Evolutionary conservation across 2,888 invertebrate species (phyloP).

Genomic region (Caenorhabditis angaria): DNA sequence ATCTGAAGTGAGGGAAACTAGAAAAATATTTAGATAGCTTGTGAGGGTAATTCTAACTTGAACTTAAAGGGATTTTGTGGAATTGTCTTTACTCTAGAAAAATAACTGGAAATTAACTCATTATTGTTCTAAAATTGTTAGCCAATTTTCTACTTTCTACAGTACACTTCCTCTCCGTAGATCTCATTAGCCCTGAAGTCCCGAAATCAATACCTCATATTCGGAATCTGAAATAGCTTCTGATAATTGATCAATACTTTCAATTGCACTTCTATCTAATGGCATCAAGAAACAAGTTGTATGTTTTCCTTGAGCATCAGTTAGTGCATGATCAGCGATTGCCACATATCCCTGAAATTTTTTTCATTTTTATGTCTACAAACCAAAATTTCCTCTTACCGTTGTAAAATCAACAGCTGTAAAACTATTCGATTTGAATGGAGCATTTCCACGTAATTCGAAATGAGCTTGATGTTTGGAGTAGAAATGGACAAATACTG

Average conservation of each 20-base stretch:
- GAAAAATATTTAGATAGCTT: too few species aligned
- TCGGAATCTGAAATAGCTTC: conserved; percentile 62
- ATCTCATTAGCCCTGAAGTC: too few species aligned
- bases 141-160: too few species aligned
- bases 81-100: too few species aligned
- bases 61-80: too few species aligned
- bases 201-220: too few species aligned
- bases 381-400: conserved; percentile 34
- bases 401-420: conserved; percentile 69
- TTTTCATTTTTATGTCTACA: too few species aligned
- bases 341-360: conserved; percentile 59
- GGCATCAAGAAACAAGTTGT: conserved; percentile 68
- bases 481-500: conserved; percentile 55
- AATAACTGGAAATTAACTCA: too few species aligned
- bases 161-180: too few species aligned
- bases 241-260: conserved; percentile 59
- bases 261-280: conserved; percentile 65
- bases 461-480: conserved; percentile 63
- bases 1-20: conserved; percentile 50
- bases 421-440: conserved; percentile 71
- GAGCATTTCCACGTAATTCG: conserved; percentile 67
- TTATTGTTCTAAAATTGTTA: too few species aligned
- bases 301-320: conserved; percentile 64
- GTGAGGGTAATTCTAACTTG: too few species aligned
- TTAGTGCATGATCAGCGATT: conserved; percentile 69